phyloP scores from a whole-genome alignment of 2,797 vertebrate species.

The Buceros bicornis region DNA sequence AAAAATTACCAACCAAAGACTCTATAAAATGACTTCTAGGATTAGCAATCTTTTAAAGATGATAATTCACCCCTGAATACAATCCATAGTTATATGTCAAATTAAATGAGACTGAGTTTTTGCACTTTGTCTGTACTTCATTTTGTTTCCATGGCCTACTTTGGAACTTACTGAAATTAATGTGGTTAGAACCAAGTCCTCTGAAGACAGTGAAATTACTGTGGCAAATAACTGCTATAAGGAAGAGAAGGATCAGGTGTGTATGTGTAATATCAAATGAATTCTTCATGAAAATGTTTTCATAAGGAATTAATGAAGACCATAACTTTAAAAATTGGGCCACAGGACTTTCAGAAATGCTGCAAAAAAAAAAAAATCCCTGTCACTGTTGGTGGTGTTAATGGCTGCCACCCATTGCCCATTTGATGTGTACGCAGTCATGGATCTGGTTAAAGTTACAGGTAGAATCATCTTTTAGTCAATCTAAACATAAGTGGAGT shows the following conservation, averaged over 20 bases:
- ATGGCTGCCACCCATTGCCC: neutral
- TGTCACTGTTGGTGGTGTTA: neutral
- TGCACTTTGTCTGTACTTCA: neutral
- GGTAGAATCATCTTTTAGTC: neutral
- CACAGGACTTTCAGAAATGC: neutral
- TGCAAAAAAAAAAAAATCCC: neutral
- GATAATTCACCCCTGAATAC: slow-evolving; percentile 12
- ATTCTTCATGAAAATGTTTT: neutral
- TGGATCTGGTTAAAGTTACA: neutral
- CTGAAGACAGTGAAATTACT: slow-evolving; percentile 37
- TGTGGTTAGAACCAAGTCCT: neutral
- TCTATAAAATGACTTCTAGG: slow-evolving; percentile 43
- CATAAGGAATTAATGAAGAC: neutral
- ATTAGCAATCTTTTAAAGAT: slow-evolving; percentile 44
- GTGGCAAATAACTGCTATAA: neutral
- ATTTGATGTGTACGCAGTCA: accelerated
- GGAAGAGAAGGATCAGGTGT: neutral
- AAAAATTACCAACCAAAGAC: slow-evolving; percentile 33
- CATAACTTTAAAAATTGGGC: neutral
- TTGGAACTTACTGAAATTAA: slow-evolving; percentile 49
- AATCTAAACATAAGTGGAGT: neutral
- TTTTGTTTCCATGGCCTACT: slow-evolving; percentile 33
- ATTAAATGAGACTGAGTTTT: slow-evolving; percentile 28
- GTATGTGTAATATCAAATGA: neutral
- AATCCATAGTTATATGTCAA: slow-evolving; percentile 50